Base-by-base conservation (phyloP, 2,113 vertebrate genomes). In the Elephantulus edwardii region DNA sequence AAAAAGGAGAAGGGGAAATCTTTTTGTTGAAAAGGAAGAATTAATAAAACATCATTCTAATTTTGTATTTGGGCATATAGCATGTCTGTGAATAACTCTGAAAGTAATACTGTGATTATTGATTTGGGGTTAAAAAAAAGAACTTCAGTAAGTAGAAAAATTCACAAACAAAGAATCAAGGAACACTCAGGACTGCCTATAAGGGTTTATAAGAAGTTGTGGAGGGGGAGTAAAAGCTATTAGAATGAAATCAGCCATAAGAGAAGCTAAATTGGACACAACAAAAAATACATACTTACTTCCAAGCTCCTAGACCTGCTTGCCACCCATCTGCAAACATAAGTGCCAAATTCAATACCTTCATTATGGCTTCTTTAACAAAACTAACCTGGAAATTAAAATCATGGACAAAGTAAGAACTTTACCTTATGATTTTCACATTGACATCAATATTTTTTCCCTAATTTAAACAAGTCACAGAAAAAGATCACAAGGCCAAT, bases 301-400 rank as follows among this genome's bases (percentile, higher is more conserved):
- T 99, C 99, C 99, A 99, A 33, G 98, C 98, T 66, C 99, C 98
- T 85, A 99, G 97, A 60, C 99, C 99, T 4, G 98, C 98, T 85
- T 99, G 98, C 99, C 99, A 99, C 83, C 99, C 98, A n/a, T 99
- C 99, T 20, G 98, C 98, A 97, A 99, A 99, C 98, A 99, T 99
- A 91, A 99, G 98, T 13, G 99, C 99, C 58, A 99, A 96, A 96
- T 99, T 99, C 68, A 99, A 97, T 62, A 99, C 99, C 96, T 99
- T 99, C 98, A 99, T 99, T 96, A 99, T 99, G 48, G 99, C 99
- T 96, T 99, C 99, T 81, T 99, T 99, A 93, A 99, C 99, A 96
- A 99, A 99, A 97, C 98, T 99, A 94, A 99, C 99, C 99, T 99
- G 81, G 22, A 88, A 83, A 90, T 33, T n/a, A 95, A 90, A 97